Evolutionary conservation across 2,888 invertebrate species (phyloP).

Genomic region (Orthonevra nobilis): DNA sequence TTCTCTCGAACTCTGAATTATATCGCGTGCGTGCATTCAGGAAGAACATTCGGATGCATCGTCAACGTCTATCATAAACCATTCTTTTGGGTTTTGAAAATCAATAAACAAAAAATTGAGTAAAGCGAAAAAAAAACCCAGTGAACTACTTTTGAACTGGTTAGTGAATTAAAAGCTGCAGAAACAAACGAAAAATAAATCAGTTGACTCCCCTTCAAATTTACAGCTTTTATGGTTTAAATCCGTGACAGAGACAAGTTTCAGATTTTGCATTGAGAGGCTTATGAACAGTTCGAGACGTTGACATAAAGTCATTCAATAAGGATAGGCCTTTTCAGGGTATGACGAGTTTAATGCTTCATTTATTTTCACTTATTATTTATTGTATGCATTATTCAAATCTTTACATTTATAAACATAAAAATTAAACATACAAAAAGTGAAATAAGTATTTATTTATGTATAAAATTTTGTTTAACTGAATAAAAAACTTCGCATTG

Average conservation of each 20-base stretch:
- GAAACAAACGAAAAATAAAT: conserved; percentile 2
- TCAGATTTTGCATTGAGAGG: background rate
- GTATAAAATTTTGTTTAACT: no score
- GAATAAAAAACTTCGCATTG: no score
- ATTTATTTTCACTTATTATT: no score
- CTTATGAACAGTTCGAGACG: background rate
- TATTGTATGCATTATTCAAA: no score
- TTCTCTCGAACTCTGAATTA: background rate
- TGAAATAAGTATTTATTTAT: no score
- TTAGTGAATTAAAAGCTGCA: conserved; percentile 8
- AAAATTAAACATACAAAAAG: no score
- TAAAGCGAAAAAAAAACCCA: conserved; percentile 23
- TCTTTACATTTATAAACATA: no score
- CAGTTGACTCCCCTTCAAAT: conserved; percentile 27
- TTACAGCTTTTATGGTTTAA: conserved; percentile 24
- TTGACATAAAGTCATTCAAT: background rate
- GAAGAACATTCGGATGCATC: background rate
- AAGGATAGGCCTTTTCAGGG: no score
- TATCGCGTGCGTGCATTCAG: background rate
- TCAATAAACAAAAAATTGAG: conserved; percentile 9
- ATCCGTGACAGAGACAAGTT: conserved; percentile 2
- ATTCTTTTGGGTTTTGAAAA: background rate
- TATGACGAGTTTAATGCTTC: no score
- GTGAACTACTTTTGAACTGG: conserved; percentile 34
- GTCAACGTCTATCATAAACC: conserved; percentile 4